Conservation (phyloP, 2,113 vertebrate species). For the Rhinopomastus cyanomelas region DNA sequence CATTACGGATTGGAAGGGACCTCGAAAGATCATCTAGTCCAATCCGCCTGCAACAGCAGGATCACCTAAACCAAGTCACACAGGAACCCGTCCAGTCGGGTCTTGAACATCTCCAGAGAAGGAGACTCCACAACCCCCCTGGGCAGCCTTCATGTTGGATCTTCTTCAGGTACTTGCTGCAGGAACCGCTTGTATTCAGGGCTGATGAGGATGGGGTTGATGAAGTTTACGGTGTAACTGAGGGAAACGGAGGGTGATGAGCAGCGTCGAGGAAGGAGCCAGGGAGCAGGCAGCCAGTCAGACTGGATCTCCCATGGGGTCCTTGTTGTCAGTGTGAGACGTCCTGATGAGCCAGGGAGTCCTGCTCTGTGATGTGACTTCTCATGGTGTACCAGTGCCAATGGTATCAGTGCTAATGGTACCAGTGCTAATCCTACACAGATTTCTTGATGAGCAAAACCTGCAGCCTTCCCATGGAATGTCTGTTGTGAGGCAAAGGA, state of each 20-base stretch:
- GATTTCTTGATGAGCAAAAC: background rate
- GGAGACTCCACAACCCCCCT: too few species aligned
- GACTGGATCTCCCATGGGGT: background rate
- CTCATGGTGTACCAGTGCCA: background rate
- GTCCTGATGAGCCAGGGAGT: background rate
- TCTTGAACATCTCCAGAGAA: too few species aligned
- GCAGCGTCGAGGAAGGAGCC: background rate
- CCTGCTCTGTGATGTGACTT: background rate
- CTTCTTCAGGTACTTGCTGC: background rate
- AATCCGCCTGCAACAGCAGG: too few species aligned
- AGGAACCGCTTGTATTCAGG: background rate
- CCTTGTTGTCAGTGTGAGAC: accelerated
- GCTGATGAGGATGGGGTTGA: background rate
- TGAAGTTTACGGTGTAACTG: background rate
- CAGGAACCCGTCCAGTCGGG: too few species aligned
- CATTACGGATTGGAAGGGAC: too few species aligned
- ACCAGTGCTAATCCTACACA: background rate
- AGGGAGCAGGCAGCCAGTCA: background rate
- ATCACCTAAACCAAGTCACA: too few species aligned
- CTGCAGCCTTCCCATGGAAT: background rate
- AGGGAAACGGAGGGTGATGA: background rate
- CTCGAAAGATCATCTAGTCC: too few species aligned
- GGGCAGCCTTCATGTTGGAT: too few species aligned
- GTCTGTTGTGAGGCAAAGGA: background rate
- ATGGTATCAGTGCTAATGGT: background rate